Conservation (phyloP, 2,113 vertebrate species). For the Entomyzon cyanotis region DNA sequence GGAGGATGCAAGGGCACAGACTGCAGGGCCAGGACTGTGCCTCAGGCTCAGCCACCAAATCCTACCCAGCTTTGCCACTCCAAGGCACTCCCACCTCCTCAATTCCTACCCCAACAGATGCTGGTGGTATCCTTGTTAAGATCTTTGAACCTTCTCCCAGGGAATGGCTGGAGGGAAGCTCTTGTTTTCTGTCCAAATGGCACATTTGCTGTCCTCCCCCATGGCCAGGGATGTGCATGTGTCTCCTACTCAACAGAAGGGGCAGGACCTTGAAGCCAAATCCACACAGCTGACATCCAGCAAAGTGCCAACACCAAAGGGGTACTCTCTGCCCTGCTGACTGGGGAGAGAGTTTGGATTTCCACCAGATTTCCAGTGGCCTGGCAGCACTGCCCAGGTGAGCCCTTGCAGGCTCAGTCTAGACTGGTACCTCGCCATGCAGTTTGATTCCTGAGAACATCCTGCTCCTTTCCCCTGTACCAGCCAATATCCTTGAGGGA, state of each 20-base stretch:
- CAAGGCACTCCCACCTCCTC: neutral
- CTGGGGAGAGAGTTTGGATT: neutral
- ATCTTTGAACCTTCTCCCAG: neutral
- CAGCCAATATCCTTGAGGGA: slow-evolving; percentile 24
- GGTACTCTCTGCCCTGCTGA: neutral
- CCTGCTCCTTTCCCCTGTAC: neutral
- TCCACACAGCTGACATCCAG: neutral
- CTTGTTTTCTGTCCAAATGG: neutral
- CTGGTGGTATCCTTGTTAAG: neutral
- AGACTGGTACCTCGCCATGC: neutral
- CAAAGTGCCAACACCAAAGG: neutral
- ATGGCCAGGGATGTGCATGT: neutral
- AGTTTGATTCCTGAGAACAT: neutral
- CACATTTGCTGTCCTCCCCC: neutral
- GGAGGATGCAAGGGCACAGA: neutral
- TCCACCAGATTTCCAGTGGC: neutral
- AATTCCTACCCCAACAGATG: neutral
- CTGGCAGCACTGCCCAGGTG: neutral
- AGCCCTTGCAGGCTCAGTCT: neutral
- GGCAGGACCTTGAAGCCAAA: neutral
- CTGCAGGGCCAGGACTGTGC: neutral
- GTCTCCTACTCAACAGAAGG: neutral
- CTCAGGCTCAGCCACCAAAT: neutral
- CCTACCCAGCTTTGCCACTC: neutral
- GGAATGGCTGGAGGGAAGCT: neutral